Base-by-base conservation (phyloP, 1,140 invertebrate genomes). In the Brachionus paranguensis region DNA sequence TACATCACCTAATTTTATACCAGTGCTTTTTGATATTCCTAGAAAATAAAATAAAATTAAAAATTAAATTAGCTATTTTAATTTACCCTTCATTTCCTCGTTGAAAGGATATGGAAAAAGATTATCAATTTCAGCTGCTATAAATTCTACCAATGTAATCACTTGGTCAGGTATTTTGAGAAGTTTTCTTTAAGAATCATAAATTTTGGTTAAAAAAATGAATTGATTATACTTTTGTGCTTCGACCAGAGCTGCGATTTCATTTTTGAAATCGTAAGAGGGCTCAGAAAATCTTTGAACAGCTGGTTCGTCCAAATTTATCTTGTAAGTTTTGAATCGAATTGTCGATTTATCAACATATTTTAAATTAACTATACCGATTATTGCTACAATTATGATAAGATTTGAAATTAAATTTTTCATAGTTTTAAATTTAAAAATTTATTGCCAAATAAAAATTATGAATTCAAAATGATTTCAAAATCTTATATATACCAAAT, bases 1-100 rank as follows among this genome's bases (percentile, higher is more conserved):
- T 24, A 87, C 84, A 27, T 86, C 86, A 8, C 87, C 78, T 20
- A 81, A 45, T 29, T 81, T 68, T 29, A 64, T 68, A 45, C 78
- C 78, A 33, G 43, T 41, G 37, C 27, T 55, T 27, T 47, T 64
- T 41, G 78, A 43, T 17, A 81, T 81, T 5, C 78, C 78, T 81
- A 33, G 8, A 5, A 55, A 14, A 6, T 78, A 53, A 29, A 50
- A 50, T 37, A 7, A 37, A 37, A 7, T 37, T 37, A 78, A 47
- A 43, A 33, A 3, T 14, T 29, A 53, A 12, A 14, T 45, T 27
- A n/a, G 14, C 12, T 27, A 17, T 24, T 33, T 78, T 27, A 17
- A 10, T 12, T 17, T 60, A 79, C 76, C 76, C 45, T 53, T 55
- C 17, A 81, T 41, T 68, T 81, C 78, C 17, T 81, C 20, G 37